Evolutionary conservation across 2,113 vertebrate species (phyloP), one percentile per base, ranked within the genome.

Genomic region (Leptocoma aspasia): DNA sequence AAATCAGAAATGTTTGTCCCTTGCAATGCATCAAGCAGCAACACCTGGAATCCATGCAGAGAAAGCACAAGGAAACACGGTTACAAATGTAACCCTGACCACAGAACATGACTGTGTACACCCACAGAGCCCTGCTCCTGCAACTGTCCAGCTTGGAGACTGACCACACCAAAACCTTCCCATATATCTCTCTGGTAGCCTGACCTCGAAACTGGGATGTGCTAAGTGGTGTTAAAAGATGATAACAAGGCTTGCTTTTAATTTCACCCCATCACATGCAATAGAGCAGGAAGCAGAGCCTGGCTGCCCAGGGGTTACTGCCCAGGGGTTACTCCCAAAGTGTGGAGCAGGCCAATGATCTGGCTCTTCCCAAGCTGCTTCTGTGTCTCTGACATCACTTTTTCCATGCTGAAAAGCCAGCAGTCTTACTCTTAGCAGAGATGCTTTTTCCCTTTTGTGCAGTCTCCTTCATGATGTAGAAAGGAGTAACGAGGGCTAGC

Each of bases 21-120:
- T 20, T 35, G 47, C 42, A 85, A 35, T 52, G 28, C 13, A 31
- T 64, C n/a, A 39, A 18, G 41, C 28, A 64, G 59, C 49, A 75
- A 39, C 15, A 37, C 19, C 26, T 49, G 57, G 76, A 90, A 50
- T 86, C 15, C 42, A 49, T 14, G 64, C 4, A 23, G 35, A 52
- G 52, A 57, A 94, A 76, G 63, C 20, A 31, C 6, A 11, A 23
- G 30, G 15, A 30, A 20, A 24, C 22, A 22, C 0, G 0, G 10
- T 4, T 49, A 14, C 44, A 82, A 16, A 33, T 11, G 15, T 26
- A 31, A 72, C 15, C 11, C 61, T 69, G 75, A 35, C 3, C 37
- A 22, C 15, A 45, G 27, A 72, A 49, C 0, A 0, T 28, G 47
- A 19, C 10, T 20, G 4, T 18, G 10, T 6, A 19, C 31, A n/a